Evolutionary conservation across 2,888 invertebrate species (phyloP), one percentile per base, ranked within the genome.

Genomic region (Lasioglossum marginatum): DNA sequence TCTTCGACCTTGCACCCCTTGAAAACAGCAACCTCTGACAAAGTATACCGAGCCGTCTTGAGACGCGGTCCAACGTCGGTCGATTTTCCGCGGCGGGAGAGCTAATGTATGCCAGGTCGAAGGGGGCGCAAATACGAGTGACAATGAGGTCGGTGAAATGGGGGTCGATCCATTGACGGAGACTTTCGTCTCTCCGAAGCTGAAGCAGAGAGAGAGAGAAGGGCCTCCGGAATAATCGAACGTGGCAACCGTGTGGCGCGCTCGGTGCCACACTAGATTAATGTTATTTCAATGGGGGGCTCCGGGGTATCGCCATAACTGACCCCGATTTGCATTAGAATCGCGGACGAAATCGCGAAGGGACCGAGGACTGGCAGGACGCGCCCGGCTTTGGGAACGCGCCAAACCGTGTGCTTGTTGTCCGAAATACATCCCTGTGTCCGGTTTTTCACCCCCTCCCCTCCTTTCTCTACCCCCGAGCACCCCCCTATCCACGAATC

Each of bases 241-340:
- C 89, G 92, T 90, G 92, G 92, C 93, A 92, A 89, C 89, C 83
- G 88, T 86, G 89, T 48, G 82, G 86, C 84, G 89, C 87, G 86
- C 87, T 87, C 87, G 86, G 90, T 93, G 93, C 92, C 93, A 93
- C 92, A 90, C 86, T 92, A 91, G 92, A 93, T 93, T 93, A 93
- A 93, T 93, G 93, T 93, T 93, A 92, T 93, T 93, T 93, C 93
- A 92, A 93, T 93, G 92, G 90, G 81, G 66, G 86, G 78, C 79
- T 74, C 27, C 23, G 79, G 83, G 81, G 86, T 90, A 88, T 89
- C 89, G 89, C 83, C 87, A 88, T 91, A 90, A 92, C 93, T 93
- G 93, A 93, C 93, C 93, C 90, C 92, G 91, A 93, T 93, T 93
- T 93, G 92, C 93, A 93, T 93, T 86, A 92, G 92, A 93, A 93